Evolutionary conservation across 2,888 invertebrate species (phyloP).

Genomic region (Dasysyrphus tricinctus): DNA sequence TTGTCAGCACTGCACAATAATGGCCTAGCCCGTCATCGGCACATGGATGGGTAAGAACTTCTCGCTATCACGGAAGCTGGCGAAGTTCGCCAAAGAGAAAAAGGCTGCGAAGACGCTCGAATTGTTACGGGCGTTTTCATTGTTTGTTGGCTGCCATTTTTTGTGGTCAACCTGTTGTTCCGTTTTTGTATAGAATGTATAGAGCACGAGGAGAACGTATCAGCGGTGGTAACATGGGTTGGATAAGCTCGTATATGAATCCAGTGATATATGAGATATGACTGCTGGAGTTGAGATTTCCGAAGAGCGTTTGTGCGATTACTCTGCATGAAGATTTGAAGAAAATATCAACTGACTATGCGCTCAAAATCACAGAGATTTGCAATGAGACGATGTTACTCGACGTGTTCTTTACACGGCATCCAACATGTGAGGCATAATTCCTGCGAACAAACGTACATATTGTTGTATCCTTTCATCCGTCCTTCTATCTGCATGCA

Average conservation of each 20-base stretch:
- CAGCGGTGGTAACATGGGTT: slow-evolving; percentile 96
- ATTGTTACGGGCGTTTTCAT: slow-evolving; percentile 99
- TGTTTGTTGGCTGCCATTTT: slow-evolving; percentile 98
- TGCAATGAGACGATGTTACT: slow-evolving; percentile 91
- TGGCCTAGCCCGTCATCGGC: slow-evolving; percentile 89
- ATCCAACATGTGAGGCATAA: slow-evolving; percentile 90
- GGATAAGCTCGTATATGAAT: slow-evolving; percentile 98
- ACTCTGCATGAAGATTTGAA: slow-evolving; percentile 91
- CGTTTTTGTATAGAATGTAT: slow-evolving; percentile 95
- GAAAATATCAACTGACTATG: slow-evolving; percentile 93
- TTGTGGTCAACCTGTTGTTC: slow-evolving; percentile 95
- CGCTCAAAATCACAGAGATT: slow-evolving; percentile 94
- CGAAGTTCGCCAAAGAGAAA: slow-evolving; percentile 98
- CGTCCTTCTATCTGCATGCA: slow-evolving; percentile 19
- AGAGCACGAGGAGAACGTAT: slow-evolving; percentile 93
- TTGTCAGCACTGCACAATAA: slow-evolving; percentile 91
- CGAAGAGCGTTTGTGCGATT: slow-evolving; percentile 96
- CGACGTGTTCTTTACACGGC: slow-evolving; percentile 90
- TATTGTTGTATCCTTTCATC: slow-evolving; percentile 85
- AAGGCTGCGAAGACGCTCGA: slow-evolving; percentile 98
- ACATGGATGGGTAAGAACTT: slow-evolving; percentile 94
- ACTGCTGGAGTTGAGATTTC: slow-evolving; percentile 99
- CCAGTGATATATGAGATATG: slow-evolving; percentile 99
- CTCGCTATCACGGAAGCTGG: slow-evolving; percentile 95
- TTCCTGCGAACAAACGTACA: slow-evolving; percentile 93